Base-by-base conservation (phyloP, 1,140 invertebrate genomes). In the Lanistes nyassanus region DNA sequence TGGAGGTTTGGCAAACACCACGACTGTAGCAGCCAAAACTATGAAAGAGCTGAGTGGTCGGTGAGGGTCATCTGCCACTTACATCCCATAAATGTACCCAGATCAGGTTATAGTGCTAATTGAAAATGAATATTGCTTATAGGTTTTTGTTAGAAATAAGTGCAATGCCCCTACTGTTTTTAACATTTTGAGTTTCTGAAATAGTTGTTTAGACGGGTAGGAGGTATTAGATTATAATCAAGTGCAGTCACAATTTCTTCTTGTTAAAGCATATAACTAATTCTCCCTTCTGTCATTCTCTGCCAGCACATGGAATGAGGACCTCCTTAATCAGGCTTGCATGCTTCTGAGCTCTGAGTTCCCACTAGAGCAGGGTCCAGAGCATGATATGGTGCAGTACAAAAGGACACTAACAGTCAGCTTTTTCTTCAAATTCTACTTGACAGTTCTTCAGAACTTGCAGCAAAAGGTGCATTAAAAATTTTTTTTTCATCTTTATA, bases 1-100 rank as follows among this genome's bases (percentile, higher is more conserved):
- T 94, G 92, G 97, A 65, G 97, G 97, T 31, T n/a, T 98, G 95
- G 95, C 94, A 21, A 94, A 95, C 31, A 95, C 93, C 6, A 97
- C 96, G 0, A 91, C 95, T 39, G 89, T 94, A 85, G 94, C 95
- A 0, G 88, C 89, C 11, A 92, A 92, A 83, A 93, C 96, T 0
- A 92, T 92, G 62, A 79, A 92, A 77, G 77, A 90, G 31, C 88
- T 96, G 55, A 89, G 90, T 75, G 93, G 93, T 79, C 91, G 91
- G 92, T 92, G 83, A 66, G 64, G 13, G n/a, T 13, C 11, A 23
- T 60, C 9, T 23, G 19, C 1, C 42, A 2, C 42, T 47, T 47
- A 47, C 1, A 6, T 47, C n/a, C n/a, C n/a, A 47, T 47, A 47
- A 47, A 47, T 1, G 9, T 13, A 47, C 19, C 19, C 19, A 47